Conservation (phyloP, 2,888 invertebrate genomes). For the Nineta flava region DNA sequence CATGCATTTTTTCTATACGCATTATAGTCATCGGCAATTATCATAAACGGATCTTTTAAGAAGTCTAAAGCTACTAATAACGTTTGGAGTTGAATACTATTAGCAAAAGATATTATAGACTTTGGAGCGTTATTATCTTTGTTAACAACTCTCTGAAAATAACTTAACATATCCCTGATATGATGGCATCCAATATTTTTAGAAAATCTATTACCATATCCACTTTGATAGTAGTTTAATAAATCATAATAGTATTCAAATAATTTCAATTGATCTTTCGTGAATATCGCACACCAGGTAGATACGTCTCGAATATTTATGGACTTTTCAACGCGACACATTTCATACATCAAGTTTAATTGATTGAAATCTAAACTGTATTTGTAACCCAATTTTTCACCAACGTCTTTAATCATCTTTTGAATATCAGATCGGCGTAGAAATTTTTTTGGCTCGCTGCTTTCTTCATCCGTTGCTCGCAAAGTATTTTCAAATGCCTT, state of each 20-base stretch:
- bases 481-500: too few species aligned
- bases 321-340: slow-evolving; percentile 69
- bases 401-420: slow-evolving; percentile 36
- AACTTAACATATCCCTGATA: slow-evolving; percentile 53
- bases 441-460: not conserved
- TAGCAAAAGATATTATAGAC: slow-evolving; percentile 49
- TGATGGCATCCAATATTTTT: slow-evolving; percentile 52
- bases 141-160: slow-evolving; percentile 42
- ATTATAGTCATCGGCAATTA: slow-evolving; percentile 49
- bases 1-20: slow-evolving; percentile 40
- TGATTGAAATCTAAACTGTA: slow-evolving; percentile 35
- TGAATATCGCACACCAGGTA: slow-evolving; percentile 67
- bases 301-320: slow-evolving; percentile 50
- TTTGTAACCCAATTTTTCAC: slow-evolving; percentile 45
- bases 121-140: slow-evolving; percentile 34
- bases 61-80: slow-evolving; percentile 46
- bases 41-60: slow-evolving; percentile 38
- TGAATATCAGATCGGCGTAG: slow-evolving; percentile 11
- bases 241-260: slow-evolving; percentile 68
- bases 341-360: slow-evolving; percentile 53
- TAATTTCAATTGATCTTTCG: slow-evolving; percentile 48
- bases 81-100: slow-evolving; percentile 41
- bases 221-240: slow-evolving; percentile 54
- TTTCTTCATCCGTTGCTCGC: not conserved
- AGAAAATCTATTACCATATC: slow-evolving; percentile 53